A percentile compares a stretch with the other conserved stretches of the same genome.
Conservation (phyloP, 2,888 invertebrate species). For the Eupithecia inturbata region DNA sequence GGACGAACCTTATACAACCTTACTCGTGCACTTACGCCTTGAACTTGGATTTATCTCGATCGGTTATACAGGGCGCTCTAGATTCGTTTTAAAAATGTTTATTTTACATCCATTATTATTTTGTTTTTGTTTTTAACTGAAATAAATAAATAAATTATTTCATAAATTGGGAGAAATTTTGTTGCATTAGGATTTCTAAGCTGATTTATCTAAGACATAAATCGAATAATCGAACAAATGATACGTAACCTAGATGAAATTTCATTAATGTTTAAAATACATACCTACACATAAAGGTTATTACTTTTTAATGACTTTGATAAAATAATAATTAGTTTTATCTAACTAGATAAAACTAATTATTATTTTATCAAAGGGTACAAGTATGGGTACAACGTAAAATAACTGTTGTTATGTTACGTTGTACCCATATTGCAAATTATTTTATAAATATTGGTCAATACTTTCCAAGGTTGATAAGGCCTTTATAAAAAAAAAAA, state of each 20-base stretch:
- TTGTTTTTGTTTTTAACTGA: not conserved
- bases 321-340: not conserved
- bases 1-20: constrained; percentile 70
- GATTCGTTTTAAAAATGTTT: not conserved
- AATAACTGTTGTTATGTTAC: no score
- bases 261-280: not conserved
- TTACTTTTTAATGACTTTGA: not conserved
- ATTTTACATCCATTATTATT: not conserved
- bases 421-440: not conserved
- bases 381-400: no score
- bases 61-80: constrained; percentile 66
- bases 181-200: no score
- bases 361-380: not conserved
- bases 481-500: not conserved
- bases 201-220: no score
- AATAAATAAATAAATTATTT: not conserved
- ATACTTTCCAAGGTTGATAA: no score
- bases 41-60: constrained; percentile 83
- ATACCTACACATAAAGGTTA: no score
- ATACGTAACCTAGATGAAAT: not conserved
- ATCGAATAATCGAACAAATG: not conserved
- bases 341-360: not conserved
- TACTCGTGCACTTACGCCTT: constrained; percentile 71
- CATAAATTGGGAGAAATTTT: not conserved
- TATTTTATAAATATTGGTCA: not conserved